Conservation (phyloP, 2,888 invertebrate genomes). For the Pimpla rufipes region DNA sequence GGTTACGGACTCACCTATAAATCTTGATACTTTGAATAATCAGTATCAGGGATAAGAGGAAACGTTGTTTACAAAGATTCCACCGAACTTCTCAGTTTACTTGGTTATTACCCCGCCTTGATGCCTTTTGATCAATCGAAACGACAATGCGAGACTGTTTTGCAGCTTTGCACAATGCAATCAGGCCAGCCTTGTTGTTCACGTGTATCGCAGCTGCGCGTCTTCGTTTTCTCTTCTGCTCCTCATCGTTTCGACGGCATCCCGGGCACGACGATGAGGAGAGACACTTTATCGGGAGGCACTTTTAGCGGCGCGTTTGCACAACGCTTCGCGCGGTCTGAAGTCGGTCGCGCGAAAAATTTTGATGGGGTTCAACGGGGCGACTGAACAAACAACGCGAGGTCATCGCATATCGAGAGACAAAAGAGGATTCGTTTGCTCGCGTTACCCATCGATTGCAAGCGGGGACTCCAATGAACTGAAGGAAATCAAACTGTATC, state of each 20-base stretch:
- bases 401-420: constrained; percentile 20
- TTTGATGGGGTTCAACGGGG: constrained; percentile 41
- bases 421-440: too few relatives aligned
- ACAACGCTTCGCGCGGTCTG: constrained; percentile 26
- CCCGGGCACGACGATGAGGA: background rate
- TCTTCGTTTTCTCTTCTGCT: constrained; percentile 2
- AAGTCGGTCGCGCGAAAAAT: constrained; percentile 51
- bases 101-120: background rate
- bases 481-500: too few relatives aligned
- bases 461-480: too few relatives aligned
- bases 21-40: too few relatives aligned
- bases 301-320: constrained; percentile 27
- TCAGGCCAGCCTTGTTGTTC: background rate
- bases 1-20: too few relatives aligned
- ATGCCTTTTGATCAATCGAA: background rate
- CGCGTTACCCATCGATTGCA: too few relatives aligned
- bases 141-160: constrained; percentile 8
- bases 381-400: constrained; percentile 53
- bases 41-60: background rate
- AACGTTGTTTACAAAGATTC: constrained; percentile 21
- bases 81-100: constrained; percentile 14
- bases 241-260: constrained; percentile 47
- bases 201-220: background rate
- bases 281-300: constrained; percentile 17
- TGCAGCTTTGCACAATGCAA: constrained; percentile 7